Evolutionary conservation across 2,797 vertebrate genomes (phyloP).

Genomic region (Sebastes iracundus): DNA sequence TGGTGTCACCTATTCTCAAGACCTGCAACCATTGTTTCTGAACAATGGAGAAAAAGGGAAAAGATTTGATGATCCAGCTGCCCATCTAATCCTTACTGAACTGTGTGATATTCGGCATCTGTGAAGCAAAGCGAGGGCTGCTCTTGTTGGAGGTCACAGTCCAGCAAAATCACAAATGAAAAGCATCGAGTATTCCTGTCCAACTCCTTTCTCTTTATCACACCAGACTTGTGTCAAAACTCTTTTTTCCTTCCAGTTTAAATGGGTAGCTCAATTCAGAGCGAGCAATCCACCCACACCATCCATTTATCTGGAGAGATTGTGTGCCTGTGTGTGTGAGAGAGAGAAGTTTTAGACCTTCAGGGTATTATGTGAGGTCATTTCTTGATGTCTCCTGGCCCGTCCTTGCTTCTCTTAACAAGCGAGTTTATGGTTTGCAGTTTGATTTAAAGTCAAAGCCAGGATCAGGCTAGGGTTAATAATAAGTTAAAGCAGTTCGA

Average conservation of each 20-base stretch:
- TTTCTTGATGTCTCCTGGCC: constrained; percentile 24
- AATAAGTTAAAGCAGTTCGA: constrained; percentile 5
- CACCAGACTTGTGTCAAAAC: constrained; percentile 24
- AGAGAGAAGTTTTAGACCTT: constrained; percentile 25
- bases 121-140: not conserved
- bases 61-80: not conserved
- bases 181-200: not conserved
- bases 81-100: constrained; percentile 35
- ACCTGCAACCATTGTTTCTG: not conserved
- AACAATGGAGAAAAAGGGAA: constrained; percentile 13
- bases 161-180: constrained; percentile 19
- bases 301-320: constrained; percentile 32
- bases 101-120: constrained; percentile 24
- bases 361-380: constrained; percentile 31
- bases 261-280: constrained; percentile 36
- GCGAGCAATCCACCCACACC: constrained; percentile 21
- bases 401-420: constrained; percentile 29
- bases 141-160: constrained; percentile 11
- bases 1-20: not conserved
- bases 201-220: not conserved
- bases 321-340: not conserved
- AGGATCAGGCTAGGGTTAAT: not conserved
- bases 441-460: constrained; percentile 36
- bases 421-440: constrained; percentile 22
- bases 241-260: constrained; percentile 10